Evolutionary conservation across 2,888 invertebrate genomes (phyloP).

Genomic region (Cacoxenus indagator): DNA sequence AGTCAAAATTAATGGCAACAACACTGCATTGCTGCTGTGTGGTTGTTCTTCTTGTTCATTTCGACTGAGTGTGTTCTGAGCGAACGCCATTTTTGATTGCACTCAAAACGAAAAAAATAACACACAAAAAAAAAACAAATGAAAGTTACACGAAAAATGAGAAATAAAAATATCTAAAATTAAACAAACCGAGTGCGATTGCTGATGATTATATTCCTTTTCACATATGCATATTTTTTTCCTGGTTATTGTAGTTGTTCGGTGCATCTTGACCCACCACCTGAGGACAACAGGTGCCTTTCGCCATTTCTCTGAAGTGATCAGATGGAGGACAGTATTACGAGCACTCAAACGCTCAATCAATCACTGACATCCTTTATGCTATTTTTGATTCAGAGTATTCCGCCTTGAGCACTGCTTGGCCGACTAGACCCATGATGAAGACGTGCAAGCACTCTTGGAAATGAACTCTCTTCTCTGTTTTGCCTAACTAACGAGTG

Average conservation of each 20-base stretch:
- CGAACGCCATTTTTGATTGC: slow-evolving; percentile 39
- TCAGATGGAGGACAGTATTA: too few species aligned
- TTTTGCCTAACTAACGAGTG: too few species aligned
- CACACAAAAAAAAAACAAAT: neutral
- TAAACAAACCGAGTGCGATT: too few species aligned
- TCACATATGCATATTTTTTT: neutral
- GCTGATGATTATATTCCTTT: too few species aligned
- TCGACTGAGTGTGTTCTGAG: neutral
- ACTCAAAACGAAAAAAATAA: slow-evolving; percentile 28
- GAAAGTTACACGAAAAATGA: neutral
- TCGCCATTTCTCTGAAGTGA: too few species aligned
- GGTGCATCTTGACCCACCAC: neutral
- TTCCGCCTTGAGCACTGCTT: too few species aligned
- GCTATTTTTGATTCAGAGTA: too few species aligned
- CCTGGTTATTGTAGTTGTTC: neutral
- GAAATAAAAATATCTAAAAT: too few species aligned
- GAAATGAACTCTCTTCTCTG: neutral
- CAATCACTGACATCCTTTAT: too few species aligned
- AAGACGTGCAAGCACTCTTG: neutral
- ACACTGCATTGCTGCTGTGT: neutral
- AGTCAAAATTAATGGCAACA: neutral
- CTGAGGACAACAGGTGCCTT: neutral
- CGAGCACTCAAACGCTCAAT: too few species aligned
- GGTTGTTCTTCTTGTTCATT: neutral
- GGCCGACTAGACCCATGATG: too few species aligned